phyloP scores from a whole-genome alignment of 2,797 vertebrate species.

The Tragelaphus eurycerus region DNA sequence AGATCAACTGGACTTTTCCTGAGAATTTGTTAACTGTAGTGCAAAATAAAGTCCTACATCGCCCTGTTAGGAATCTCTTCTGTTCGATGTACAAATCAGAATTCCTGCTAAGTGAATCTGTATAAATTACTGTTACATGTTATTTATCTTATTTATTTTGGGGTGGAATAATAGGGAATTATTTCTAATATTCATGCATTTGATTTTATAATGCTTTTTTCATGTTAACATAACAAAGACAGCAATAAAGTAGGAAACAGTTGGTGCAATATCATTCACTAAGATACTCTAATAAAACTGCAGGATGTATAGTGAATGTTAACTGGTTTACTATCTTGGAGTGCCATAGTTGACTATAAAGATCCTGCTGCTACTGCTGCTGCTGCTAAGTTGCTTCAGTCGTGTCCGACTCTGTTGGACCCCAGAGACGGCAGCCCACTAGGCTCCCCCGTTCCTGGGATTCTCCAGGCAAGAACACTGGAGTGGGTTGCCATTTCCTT shows the following conservation, averaged over 20 bases:
- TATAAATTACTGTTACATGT: neutral
- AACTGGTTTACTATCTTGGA: neutral
- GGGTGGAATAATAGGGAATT: neutral
- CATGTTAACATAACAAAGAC: neutral
- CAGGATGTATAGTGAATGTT: neutral
- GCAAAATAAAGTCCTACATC: neutral
- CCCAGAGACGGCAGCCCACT: too few species aligned
- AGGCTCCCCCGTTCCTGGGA: too few species aligned
- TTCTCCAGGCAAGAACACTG: too few species aligned
- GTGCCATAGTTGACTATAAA: neutral
- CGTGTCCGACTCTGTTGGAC: too few species aligned
- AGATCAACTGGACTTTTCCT: neutral
- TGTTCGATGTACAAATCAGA: neutral
- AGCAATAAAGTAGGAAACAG: neutral
- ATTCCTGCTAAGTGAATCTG: neutral
- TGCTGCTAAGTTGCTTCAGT: too few species aligned
- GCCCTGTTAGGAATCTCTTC: neutral
- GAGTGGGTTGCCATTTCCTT: too few species aligned
- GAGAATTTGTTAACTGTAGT: neutral
- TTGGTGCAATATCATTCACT: neutral
- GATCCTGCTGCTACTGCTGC: neutral
- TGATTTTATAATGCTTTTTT: neutral
- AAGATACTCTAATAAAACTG: neutral
- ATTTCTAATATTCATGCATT: conserved; percentile 17
- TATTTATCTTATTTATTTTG: neutral